Conservation (phyloP, 1,140 invertebrate species). For the Halictus rubicundus region DNA sequence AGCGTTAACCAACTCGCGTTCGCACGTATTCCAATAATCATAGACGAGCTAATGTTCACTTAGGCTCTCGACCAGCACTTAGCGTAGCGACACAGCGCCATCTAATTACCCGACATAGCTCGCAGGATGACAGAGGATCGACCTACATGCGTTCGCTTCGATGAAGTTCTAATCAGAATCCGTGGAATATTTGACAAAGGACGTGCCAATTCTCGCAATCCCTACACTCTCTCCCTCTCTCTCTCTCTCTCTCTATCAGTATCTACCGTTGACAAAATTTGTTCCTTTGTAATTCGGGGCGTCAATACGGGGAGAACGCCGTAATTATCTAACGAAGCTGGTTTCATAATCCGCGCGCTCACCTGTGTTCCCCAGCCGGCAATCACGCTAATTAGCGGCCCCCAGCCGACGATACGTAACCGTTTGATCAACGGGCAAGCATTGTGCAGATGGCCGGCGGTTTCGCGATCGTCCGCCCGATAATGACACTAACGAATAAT, state of each 20-base stretch:
- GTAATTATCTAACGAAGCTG: constrained; percentile 36
- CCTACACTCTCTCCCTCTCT: too few relatives aligned
- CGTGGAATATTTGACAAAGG: not conserved
- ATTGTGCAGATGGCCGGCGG: constrained; percentile 21
- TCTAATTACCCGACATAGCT: not conserved
- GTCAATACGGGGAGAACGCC: constrained; percentile 9
- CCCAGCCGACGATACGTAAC: constrained; percentile 43
- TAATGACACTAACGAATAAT: constrained; percentile 50
- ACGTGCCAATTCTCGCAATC: not conserved
- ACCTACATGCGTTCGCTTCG: not conserved
- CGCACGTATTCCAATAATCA: too few relatives aligned
- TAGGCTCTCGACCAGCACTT: too few relatives aligned
- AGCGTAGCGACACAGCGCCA: too few relatives aligned
- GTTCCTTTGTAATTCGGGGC: not conserved
- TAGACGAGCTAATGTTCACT: too few relatives aligned
- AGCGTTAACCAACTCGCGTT: too few relatives aligned
- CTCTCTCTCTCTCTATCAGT: too few relatives aligned
- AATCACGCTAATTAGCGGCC: constrained; percentile 38
- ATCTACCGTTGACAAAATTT: too few relatives aligned
- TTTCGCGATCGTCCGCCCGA: constrained; percentile 24
- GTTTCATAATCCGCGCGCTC: constrained; percentile 25
- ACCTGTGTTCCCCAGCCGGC: constrained; percentile 4
- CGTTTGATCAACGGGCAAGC: constrained; percentile 37
- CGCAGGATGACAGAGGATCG: not conserved
- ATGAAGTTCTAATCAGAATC: not conserved